Percentiles rank a stretch among this genome's conserved stretches.
Conservation (phyloP, 2,888 invertebrate genomes). For the Drosophila kokeensis region DNA sequence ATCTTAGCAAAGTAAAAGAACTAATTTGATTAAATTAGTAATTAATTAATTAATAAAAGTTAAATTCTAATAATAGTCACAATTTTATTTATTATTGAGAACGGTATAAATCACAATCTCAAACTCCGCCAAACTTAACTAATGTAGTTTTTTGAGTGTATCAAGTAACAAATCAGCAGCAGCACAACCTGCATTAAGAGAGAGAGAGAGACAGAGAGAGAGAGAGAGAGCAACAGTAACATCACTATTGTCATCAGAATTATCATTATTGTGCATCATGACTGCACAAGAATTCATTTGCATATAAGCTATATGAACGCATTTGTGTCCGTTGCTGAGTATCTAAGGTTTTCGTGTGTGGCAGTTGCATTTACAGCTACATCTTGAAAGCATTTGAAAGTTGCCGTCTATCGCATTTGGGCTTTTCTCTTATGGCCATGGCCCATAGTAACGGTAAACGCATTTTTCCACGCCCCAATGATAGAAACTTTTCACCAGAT, state of each 20-base stretch:
- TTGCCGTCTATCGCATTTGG: slow-evolving; percentile 51
- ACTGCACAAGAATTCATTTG: slow-evolving; percentile 61
- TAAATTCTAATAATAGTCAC: background rate
- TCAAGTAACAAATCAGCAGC: slow-evolving; percentile 1
- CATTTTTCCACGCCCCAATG: slow-evolving; percentile 67
- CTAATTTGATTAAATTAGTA: background rate
- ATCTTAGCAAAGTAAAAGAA: background rate
- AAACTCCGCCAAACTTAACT: background rate
- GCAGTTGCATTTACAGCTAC: slow-evolving; percentile 75
- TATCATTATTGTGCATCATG: slow-evolving; percentile 20
- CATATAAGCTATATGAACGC: slow-evolving; percentile 40
- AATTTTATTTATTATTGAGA: background rate
- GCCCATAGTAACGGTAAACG: slow-evolving; percentile 62
- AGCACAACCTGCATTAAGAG: slow-evolving; percentile 25
- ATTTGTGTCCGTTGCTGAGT: slow-evolving; percentile 16
- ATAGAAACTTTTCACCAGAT: slow-evolving; percentile 57
- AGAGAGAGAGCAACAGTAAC: slow-evolving; percentile 23
- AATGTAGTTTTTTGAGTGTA: background rate
- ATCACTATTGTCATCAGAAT: slow-evolving; percentile 20
- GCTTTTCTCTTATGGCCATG: slow-evolving; percentile 61
- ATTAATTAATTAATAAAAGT: background rate
- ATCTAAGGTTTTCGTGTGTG: slow-evolving; percentile 58
- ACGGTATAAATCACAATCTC: background rate
- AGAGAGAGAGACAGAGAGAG: slow-evolving; percentile 14
- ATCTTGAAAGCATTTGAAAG: slow-evolving; percentile 52